Percentiles rank a stretch among this genome's conserved stretches.
Conservation (phyloP, 2,797 vertebrate species). For the Enteromius treurensis region DNA sequence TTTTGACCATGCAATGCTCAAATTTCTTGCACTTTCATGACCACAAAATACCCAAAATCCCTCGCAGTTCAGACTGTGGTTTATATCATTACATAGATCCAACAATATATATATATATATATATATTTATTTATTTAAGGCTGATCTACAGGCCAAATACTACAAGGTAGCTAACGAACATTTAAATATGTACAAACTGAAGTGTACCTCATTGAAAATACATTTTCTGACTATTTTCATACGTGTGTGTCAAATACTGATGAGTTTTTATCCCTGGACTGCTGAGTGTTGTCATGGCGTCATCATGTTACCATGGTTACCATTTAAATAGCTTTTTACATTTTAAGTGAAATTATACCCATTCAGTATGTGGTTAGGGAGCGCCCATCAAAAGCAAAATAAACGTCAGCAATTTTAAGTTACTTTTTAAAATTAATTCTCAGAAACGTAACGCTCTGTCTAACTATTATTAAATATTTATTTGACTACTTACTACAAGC, state of each 20-base stretch:
- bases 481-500: constrained; percentile 14
- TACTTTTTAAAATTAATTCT: neutral
- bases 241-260: constrained; percentile 83
- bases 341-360: neutral
- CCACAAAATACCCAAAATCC: constrained; percentile 49
- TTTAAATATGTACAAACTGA: constrained; percentile 75
- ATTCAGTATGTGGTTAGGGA: constrained; percentile 43
- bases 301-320: neutral
- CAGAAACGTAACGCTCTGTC: constrained; percentile 5
- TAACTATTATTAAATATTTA: constrained; percentile 37
- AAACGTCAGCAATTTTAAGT: constrained; percentile 11
- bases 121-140: constrained; percentile 25
- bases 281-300: constrained; percentile 59
- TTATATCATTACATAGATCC: constrained; percentile 62
- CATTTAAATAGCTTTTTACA: neutral
- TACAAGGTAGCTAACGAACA: constrained; percentile 74
- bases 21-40: constrained; percentile 66
- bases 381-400: constrained; percentile 12
- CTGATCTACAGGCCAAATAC: constrained; percentile 72
- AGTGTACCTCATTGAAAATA: constrained; percentile 75
- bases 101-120: constrained; percentile 49
- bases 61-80: constrained; percentile 23
- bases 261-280: constrained; percentile 79
- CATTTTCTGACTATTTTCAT: constrained; percentile 61
- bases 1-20: constrained; percentile 78